Conservation (phyloP, 2,113 vertebrate species). For the Prionailurus viverrinus region DNA sequence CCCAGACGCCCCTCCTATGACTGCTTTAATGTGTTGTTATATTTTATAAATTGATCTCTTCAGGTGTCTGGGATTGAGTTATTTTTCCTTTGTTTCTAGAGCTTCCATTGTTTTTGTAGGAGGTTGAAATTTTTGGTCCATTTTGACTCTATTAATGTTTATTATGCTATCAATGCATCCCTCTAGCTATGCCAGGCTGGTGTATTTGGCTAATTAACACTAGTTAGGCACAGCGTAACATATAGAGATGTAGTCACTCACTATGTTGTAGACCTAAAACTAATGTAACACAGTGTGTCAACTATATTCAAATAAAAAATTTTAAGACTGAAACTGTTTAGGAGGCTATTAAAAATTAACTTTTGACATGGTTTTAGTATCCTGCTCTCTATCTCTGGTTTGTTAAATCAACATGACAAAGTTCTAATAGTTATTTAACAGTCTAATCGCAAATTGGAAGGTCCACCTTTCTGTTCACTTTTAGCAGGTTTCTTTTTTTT, state of each 20-base stretch:
- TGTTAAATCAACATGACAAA: not conserved
- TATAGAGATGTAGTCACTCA: not conserved
- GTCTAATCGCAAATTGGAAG: not conserved
- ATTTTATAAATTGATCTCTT: not conserved
- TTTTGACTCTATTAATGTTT: conserved; percentile 34
- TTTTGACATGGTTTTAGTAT: conserved; percentile 36
- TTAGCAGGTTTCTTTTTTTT: not conserved
- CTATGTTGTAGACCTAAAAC: not conserved
- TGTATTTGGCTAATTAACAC: conserved; percentile 2
- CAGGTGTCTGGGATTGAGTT: not conserved
- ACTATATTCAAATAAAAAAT: not conserved
- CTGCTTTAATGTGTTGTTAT: conserved; percentile 5
- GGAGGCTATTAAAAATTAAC: conserved; percentile 14
- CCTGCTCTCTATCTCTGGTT: not conserved
- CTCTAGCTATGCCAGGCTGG: not conserved
- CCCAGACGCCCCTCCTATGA: not conserved
- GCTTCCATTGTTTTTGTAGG: not conserved
- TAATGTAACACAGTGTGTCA: not conserved
- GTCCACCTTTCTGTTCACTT: not conserved
- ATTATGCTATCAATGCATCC: not conserved
- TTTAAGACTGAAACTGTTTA: not conserved
- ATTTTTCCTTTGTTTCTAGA: not conserved
- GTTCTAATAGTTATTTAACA: not conserved
- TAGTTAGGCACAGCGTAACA: not conserved
- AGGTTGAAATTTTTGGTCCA: not conserved